Conservation (phyloP, 2,888 invertebrate genomes). For the Halictus ligatus region DNA sequence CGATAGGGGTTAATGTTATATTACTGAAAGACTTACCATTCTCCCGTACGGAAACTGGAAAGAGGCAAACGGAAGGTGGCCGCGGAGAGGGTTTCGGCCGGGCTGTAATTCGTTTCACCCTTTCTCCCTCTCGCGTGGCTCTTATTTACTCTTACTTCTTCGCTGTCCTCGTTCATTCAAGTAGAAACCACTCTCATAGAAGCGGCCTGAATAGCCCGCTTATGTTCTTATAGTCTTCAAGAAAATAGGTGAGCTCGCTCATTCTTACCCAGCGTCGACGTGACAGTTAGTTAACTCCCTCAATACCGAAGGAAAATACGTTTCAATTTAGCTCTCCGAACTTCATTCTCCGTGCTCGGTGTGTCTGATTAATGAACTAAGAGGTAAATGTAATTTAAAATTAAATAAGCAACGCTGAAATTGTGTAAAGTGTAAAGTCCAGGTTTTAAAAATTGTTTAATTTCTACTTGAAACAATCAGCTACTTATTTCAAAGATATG, state of each 20-base stretch:
- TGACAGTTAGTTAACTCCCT: background rate
- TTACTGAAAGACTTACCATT: constrained; percentile 67
- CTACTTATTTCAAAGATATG: background rate
- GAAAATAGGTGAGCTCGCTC: background rate
- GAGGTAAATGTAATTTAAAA: background rate
- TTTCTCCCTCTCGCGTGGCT: constrained; percentile 27
- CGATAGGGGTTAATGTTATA: constrained; percentile 72
- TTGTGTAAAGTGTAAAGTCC: background rate
- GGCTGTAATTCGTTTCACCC: constrained; percentile 56
- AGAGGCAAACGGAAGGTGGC: constrained; percentile 24
- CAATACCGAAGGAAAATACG: background rate
- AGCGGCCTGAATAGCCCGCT: constrained; percentile 1
- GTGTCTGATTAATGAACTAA: background rate
- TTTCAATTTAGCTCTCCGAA: background rate
- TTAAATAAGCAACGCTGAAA: background rate
- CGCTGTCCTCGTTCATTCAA: constrained; percentile 30
- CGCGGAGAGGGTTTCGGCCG: constrained; percentile 36
- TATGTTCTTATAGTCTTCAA: constrained; percentile 1
- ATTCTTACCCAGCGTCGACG: background rate
- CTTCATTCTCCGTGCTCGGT: background rate
- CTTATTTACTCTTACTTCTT: constrained; percentile 44
- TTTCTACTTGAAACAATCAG: background rate
- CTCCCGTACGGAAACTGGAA: constrained; percentile 54
- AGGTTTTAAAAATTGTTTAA: background rate
- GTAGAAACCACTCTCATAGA: constrained; percentile 29